These are phyloP conservation scores for Pachypanchax playfairii DNA, from an alignment of 2,113 vertebrate species.

Conservation along the genomic window DNA sequence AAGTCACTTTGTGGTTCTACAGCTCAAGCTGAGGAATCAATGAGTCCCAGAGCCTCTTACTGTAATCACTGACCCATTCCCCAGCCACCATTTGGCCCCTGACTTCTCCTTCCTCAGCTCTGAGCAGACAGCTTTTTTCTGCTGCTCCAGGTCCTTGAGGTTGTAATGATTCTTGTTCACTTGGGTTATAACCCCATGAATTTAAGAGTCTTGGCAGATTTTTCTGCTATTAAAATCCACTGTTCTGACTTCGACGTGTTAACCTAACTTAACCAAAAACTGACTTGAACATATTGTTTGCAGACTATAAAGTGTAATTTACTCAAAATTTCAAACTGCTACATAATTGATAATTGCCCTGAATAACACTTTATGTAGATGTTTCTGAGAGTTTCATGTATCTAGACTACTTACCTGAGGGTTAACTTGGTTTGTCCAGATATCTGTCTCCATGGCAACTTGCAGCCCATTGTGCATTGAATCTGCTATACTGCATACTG, in stretches of 20 bases:
- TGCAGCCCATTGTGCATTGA: conserved; percentile 43
- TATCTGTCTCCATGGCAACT: conserved; percentile 72
- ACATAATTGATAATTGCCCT: conserved; percentile 10
- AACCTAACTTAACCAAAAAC: conserved; percentile 8
- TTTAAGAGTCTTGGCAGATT: conserved; percentile 39
- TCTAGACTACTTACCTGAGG: conserved; percentile 48
- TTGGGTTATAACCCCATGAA: conserved; percentile 49
- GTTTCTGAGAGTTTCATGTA: conserved; percentile 28
- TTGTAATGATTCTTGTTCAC: conserved; percentile 71
- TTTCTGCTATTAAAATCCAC: conserved; percentile 28
- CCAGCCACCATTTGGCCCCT: conserved; percentile 72
- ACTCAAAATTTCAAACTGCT: neutral
- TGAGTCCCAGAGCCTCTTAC: conserved; percentile 73
- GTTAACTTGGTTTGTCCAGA: conserved; percentile 53
- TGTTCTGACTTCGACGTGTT: conserved; percentile 12
- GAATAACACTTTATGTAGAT: conserved; percentile 13
- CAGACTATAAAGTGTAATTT: no score
- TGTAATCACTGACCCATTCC: conserved; percentile 81
- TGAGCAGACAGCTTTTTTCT: conserved; percentile 62
- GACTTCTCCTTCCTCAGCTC: conserved; percentile 63
- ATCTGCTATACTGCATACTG: conserved; percentile 26
- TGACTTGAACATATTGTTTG: neutral
- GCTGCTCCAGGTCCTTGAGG: conserved; percentile 53
- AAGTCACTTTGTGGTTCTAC: conserved; percentile 33
- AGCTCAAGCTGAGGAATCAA: conserved; percentile 70